phyloP scores from a whole-genome alignment of 2,797 vertebrate species.

The Hypotaenidia philippensis region DNA sequence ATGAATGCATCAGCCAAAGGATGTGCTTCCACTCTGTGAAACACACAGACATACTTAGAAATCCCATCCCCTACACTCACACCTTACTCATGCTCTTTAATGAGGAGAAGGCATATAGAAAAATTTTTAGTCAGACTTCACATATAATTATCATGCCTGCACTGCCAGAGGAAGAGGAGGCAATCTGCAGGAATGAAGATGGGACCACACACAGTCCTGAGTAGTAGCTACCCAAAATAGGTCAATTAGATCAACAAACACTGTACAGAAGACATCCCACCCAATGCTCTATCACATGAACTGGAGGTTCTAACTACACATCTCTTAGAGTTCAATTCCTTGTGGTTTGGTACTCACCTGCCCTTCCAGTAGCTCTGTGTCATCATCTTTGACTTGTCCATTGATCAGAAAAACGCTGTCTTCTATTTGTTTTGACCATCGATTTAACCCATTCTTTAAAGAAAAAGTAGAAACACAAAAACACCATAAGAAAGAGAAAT shows the following conservation, averaged over 20 bases:
- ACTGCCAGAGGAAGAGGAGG: neutral
- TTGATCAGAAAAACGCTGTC: slow-evolving; percentile 88
- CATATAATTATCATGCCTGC: neutral
- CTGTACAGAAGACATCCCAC: neutral
- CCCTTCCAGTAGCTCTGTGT: slow-evolving; percentile 85
- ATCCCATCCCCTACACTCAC: neutral
- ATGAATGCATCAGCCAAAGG: neutral
- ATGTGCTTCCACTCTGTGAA: neutral
- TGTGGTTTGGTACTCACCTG: slow-evolving; percentile 73
- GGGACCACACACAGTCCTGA: neutral
- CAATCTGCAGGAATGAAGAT: neutral
- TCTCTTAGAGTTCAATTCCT: neutral
- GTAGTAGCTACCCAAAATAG: neutral
- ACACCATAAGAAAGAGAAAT: neutral
- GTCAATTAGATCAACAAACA: neutral
- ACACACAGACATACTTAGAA: neutral
- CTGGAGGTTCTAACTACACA: neutral
- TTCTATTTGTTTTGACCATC: slow-evolving; percentile 90
- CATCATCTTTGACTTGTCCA: slow-evolving; percentile 84
- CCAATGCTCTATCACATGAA: neutral
- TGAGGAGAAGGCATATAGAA: neutral
- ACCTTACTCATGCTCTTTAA: neutral
- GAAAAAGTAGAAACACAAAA: slow-evolving; percentile 24
- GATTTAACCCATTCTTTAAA: slow-evolving; percentile 87
- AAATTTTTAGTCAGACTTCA: neutral